Evolutionary conservation across 2,113 vertebrate genomes (phyloP).

Genomic region (Campylomormyrus numenius): DNA sequence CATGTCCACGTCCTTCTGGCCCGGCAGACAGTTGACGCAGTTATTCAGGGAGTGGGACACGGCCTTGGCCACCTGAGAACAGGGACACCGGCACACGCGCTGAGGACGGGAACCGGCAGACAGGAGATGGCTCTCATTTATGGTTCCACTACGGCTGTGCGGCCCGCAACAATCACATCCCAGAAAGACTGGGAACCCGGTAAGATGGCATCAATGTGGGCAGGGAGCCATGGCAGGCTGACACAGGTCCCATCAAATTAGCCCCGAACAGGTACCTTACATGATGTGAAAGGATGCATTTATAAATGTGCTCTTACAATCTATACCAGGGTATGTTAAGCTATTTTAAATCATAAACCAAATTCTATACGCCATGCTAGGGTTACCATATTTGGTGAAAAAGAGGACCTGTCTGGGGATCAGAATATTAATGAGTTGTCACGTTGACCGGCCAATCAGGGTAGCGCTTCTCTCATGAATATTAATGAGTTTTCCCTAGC

Average conservation of each 20-base stretch:
- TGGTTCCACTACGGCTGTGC: slow-evolving; percentile 52
- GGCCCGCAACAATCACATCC: slow-evolving; percentile 54
- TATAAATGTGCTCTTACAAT: background rate
- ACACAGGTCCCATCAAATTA: background rate
- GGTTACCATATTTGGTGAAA: too few species aligned
- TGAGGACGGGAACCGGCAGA: slow-evolving; percentile 48
- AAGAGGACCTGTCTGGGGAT: too few species aligned
- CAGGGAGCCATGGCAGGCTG: background rate
- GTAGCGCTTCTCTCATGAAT: too few species aligned
- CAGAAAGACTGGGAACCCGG: slow-evolving; percentile 28
- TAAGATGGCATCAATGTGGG: background rate
- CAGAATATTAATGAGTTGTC: too few species aligned
- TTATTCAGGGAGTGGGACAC: slow-evolving; percentile 97
- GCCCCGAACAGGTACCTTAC: background rate
- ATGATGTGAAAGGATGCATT: background rate
- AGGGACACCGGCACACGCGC: slow-evolving; percentile 17
- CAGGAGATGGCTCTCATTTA: slow-evolving; percentile 52
- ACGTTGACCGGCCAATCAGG: too few species aligned
- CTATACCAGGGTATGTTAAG: background rate
- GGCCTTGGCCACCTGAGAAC: slow-evolving; percentile 88
- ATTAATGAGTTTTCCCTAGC: too few species aligned
- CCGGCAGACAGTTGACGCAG: slow-evolving; percentile 96
- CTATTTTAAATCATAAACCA: background rate
- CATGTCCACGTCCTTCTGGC: slow-evolving; percentile 97
- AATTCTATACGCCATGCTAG: background rate